These are phyloP conservation scores for Oreochromis tanganicae DNA, from an alignment of 2,113 vertebrate species.

Conservation along the genomic window DNA sequence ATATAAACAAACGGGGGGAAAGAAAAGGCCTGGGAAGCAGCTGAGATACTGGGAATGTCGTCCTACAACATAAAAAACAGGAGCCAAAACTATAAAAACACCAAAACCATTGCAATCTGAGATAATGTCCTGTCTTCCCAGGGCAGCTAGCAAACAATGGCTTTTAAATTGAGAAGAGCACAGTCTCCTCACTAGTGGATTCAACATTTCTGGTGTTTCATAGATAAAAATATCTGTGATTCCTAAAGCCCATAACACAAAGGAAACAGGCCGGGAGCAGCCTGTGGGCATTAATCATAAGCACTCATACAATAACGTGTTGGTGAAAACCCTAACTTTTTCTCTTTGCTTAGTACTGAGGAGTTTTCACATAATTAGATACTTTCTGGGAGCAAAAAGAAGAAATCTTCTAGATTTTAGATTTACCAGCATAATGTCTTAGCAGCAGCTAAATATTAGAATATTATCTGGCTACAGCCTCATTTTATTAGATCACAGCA, in stretches of 20 bases:
- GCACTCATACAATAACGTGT: neutral
- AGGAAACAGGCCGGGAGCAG: slow-evolving; percentile 14
- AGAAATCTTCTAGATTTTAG: neutral
- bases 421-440: neutral
- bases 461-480: neutral
- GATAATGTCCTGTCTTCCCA: slow-evolving; percentile 18
- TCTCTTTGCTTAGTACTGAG: neutral
- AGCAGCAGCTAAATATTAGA: neutral
- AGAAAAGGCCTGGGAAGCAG: neutral
- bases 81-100: neutral
- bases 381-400: neutral
- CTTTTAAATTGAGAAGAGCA: slow-evolving; percentile 4
- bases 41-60: neutral
- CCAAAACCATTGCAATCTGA: neutral
- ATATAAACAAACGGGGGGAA: neutral
- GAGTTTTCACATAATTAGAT: neutral
- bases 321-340: neutral
- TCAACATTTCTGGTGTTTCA: slow-evolving; percentile 38
- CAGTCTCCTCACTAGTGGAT: neutral
- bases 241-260: slow-evolving; percentile 19
- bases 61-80: neutral
- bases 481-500: neutral
- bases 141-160: neutral
- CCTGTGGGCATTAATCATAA: slow-evolving; percentile 39
- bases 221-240: slow-evolving; percentile 27